Percentiles rank a stretch among this genome's conserved stretches.
Conservation (phyloP, 2,113 vertebrate species). For the Kobus ellipsiprymnus region DNA sequence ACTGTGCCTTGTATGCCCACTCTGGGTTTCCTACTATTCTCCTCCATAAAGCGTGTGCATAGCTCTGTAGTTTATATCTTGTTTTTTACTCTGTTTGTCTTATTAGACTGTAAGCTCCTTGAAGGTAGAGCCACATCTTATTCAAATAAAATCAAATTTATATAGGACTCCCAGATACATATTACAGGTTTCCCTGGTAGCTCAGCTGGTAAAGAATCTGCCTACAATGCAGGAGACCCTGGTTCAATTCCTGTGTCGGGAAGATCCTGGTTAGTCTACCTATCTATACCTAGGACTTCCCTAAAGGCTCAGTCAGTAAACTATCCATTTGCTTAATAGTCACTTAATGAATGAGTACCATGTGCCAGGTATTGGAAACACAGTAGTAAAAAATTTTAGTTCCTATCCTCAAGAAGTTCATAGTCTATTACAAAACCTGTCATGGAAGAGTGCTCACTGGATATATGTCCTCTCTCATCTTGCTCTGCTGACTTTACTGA, state of each 20-base stretch:
- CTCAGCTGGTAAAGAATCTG: background rate
- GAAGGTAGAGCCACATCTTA: background rate
- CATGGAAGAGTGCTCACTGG: background rate
- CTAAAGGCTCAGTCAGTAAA: background rate
- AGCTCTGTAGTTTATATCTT: background rate
- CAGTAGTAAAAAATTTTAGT: background rate
- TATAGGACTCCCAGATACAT: background rate
- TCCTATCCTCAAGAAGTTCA: background rate
- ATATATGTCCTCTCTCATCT: background rate
- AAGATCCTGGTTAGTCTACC: background rate
- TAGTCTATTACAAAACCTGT: background rate
- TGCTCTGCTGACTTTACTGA: background rate
- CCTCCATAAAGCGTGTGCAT: background rate
- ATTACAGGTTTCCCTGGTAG: background rate
- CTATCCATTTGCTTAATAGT: background rate
- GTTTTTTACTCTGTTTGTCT: background rate
- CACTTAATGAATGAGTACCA: background rate
- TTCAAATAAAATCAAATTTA: background rate
- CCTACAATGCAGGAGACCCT: background rate
- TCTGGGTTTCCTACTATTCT: background rate
- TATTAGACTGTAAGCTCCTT: background rate
- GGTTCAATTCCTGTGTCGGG: fast-evolving
- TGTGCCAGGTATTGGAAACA: background rate
- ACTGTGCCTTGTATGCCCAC: background rate
- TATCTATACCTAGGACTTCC: background rate